Conservation (phyloP, 2,888 invertebrate genomes). For the Netelia fuscicornis region DNA sequence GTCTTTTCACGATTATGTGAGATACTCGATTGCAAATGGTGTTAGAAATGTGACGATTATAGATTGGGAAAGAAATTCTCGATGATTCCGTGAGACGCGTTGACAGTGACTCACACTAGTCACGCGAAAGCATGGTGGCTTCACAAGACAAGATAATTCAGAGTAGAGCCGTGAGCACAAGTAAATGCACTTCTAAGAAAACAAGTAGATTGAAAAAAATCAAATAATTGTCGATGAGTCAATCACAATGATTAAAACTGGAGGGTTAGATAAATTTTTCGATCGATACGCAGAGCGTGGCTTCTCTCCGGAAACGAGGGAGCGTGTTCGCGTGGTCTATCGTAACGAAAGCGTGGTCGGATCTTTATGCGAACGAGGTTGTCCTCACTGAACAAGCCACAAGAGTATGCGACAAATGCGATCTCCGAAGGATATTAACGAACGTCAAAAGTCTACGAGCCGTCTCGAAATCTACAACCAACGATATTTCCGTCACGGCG, state of each 20-base stretch:
- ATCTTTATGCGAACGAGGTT: constrained; percentile 18
- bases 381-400: constrained; percentile 1
- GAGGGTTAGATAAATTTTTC: constrained; percentile 7
- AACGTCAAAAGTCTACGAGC: background rate
- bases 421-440: background rate
- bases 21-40: background rate
- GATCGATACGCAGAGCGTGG: background rate
- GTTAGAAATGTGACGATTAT: background rate
- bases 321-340: constrained; percentile 41
- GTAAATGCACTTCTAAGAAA: constrained; percentile 11
- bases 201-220: constrained; percentile 7
- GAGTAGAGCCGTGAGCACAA: constrained; percentile 34
- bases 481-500: background rate
- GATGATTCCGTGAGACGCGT: constrained; percentile 60
- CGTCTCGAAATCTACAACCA: constrained; percentile 2
- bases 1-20: too few species aligned
- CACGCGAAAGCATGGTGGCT: constrained; percentile 77
- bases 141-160: constrained; percentile 50
- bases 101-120: constrained; percentile 79
- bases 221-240: background rate
- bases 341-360: constrained; percentile 57
- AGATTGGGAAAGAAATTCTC: constrained; percentile 31
- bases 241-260: background rate
- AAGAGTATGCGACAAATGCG: background rate
- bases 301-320: background rate